phyloP scores from a whole-genome alignment of 2,888 invertebrate species.

The Branchellion lobata region DNA sequence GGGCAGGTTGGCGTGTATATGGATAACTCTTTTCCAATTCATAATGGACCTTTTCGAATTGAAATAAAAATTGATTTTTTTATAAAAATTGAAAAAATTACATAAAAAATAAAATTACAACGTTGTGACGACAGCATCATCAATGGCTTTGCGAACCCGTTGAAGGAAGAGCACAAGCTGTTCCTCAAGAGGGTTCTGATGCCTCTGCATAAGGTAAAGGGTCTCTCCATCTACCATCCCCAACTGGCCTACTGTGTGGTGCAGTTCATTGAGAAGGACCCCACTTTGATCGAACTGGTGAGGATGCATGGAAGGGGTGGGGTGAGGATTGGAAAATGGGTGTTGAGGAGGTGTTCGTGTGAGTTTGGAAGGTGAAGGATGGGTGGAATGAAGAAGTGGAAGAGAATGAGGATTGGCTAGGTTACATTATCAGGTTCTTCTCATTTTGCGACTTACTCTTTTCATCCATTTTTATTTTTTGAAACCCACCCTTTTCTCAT shows the following conservation, averaged over 20 bases:
- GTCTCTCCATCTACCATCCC: slow-evolving; percentile 95
- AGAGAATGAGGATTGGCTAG: background rate
- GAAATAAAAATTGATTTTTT: background rate
- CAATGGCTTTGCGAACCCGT: slow-evolving; percentile 97
- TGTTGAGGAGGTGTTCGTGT: background rate
- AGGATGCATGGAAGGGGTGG: slow-evolving; percentile 39
- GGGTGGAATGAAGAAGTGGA: background rate
- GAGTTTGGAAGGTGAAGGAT: slow-evolving; percentile 11
- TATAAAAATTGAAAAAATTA: background rate
- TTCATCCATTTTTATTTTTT: too few relatives aligned
- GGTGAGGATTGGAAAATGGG: background rate
- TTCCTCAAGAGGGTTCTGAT: slow-evolving; percentile 96
- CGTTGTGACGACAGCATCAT: too few relatives aligned
- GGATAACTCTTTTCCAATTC: background rate
- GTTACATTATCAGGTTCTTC: too few relatives aligned
- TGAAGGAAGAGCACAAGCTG: slow-evolving; percentile 98
- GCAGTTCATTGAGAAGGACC: slow-evolving; percentile 98
- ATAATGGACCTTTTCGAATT: background rate
- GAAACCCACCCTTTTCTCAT: too few relatives aligned
- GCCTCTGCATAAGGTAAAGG: slow-evolving; percentile 67
- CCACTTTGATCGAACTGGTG: slow-evolving; percentile 90
- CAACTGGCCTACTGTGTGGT: slow-evolving; percentile 99
- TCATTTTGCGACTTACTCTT: too few relatives aligned
- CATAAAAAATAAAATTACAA: too few relatives aligned
- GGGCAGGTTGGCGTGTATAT: slow-evolving; percentile 71